Evolutionary conservation across 2,113 vertebrate genomes (phyloP).

Genomic region (Ciconia boyciana): DNA sequence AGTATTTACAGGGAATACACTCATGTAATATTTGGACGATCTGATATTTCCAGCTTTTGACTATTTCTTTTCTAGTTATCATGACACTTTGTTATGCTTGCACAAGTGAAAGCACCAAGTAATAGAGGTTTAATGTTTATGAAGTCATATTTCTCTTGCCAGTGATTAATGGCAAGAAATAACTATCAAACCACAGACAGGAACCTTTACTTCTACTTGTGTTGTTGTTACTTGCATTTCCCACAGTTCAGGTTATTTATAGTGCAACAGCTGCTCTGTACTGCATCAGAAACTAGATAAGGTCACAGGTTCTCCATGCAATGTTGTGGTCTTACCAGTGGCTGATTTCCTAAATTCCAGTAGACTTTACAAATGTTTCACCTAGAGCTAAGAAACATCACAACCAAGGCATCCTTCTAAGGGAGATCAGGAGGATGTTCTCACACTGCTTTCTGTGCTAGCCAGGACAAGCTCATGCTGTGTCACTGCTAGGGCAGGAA

Average conservation of each 20-base stretch:
- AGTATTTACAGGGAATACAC: not conserved
- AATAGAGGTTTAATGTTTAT: conserved; percentile 10
- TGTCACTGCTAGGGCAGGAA: not conserved
- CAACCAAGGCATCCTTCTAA: not conserved
- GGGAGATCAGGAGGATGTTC: not conserved
- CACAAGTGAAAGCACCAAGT: not conserved
- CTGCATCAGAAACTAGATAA: conserved; percentile 68
- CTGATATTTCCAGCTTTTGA: not conserved
- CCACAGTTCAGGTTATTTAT: conserved; percentile 66
- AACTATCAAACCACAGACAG: conserved; percentile 1
- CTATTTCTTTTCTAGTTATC: not conserved
- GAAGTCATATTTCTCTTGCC: conserved; percentile 12
- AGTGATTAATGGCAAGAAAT: conserved; percentile 15
- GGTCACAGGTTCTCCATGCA: conserved; percentile 48
- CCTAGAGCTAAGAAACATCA: conserved; percentile 9
- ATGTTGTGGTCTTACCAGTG: not conserved
- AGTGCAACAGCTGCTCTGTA: conserved; percentile 62
- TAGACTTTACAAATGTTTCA: conserved; percentile 36
- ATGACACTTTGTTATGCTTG: not conserved
- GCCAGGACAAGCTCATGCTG: not conserved
- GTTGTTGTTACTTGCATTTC: not conserved
- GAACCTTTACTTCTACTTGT: conserved; percentile 9
- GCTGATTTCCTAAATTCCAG: conserved; percentile 54
- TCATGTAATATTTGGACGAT: not conserved
- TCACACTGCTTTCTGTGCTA: not conserved